Conservation (phyloP, 92 coral and sea anemone species). For the Palythoa grandis region DNA sequence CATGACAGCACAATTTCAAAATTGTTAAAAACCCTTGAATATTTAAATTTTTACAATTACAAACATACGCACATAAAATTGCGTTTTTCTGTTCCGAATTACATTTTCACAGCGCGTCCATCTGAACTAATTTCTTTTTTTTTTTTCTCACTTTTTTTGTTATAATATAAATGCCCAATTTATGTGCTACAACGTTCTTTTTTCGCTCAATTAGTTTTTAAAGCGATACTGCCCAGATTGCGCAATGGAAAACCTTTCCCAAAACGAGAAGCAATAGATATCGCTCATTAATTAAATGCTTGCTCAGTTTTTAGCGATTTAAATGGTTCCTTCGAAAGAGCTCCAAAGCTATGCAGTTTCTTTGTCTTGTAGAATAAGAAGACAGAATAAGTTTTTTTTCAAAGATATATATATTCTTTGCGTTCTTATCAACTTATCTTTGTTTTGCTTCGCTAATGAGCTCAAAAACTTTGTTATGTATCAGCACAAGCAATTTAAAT, state of each 20-base stretch:
- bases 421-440: slow-evolving; percentile 32
- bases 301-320: too few species aligned
- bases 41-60: too few species aligned
- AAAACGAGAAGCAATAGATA: neutral
- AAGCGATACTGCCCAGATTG: neutral
- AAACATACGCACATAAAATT: neutral
- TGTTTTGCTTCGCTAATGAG: slow-evolving; percentile 37
- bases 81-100: neutral
- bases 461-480: slow-evolving; percentile 27
- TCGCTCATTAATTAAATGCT: too few species aligned
- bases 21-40: too few species aligned
- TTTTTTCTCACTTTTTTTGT: neutral
- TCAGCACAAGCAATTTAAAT: neutral
- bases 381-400: neutral
- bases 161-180: neutral
- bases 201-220: slow-evolving; percentile 1
- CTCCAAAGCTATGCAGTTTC: too few species aligned
- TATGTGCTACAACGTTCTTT: neutral
- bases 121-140: neutral
- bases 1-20: neutral
- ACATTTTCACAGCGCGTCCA: neutral
- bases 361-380: too few species aligned
- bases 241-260: neutral
- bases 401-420: neutral
- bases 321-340: neutral